phyloP scores from a whole-genome alignment of 2,113 vertebrate genomes.

The Ptilonorhynchus violaceus region DNA sequence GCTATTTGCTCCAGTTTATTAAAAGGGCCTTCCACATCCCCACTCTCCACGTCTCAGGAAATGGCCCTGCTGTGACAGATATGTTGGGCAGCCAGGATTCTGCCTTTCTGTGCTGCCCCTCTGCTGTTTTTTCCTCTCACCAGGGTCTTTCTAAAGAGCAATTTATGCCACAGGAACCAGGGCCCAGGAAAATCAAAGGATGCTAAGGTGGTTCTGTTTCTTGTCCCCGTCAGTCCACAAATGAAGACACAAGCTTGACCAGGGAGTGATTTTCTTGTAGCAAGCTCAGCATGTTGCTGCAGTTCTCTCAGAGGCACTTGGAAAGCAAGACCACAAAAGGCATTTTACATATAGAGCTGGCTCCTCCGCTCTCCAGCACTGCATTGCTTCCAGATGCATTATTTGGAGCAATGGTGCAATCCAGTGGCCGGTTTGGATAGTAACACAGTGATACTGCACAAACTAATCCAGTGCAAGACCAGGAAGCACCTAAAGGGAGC shows the following conservation, averaged over 20 bases:
- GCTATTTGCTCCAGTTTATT: not conserved
- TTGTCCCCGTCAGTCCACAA: not conserved
- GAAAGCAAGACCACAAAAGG: not conserved
- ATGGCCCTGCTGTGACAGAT: not conserved
- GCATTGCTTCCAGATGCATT: not conserved
- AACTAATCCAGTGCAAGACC: not conserved
- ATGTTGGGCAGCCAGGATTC: not conserved
- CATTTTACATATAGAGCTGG: not conserved
- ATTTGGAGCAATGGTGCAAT: constrained; percentile 45
- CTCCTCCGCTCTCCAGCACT: not conserved
- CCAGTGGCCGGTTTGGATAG: constrained; percentile 28
- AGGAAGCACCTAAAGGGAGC: not conserved
- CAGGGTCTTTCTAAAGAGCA: not conserved
- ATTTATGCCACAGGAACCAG: not conserved
- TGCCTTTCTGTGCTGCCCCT: not conserved
- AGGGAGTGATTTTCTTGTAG: not conserved
- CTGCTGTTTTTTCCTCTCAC: not conserved
- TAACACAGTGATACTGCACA: not conserved
- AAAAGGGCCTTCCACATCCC: not conserved
- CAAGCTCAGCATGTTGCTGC: not conserved
- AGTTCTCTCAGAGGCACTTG: not conserved
- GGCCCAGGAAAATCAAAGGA: not conserved
- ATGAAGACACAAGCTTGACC: not conserved
- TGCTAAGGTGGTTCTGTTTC: not conserved
- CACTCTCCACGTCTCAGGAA: not conserved